Conservation (phyloP, 2,797 vertebrate genomes). For the Periparus ater region DNA sequence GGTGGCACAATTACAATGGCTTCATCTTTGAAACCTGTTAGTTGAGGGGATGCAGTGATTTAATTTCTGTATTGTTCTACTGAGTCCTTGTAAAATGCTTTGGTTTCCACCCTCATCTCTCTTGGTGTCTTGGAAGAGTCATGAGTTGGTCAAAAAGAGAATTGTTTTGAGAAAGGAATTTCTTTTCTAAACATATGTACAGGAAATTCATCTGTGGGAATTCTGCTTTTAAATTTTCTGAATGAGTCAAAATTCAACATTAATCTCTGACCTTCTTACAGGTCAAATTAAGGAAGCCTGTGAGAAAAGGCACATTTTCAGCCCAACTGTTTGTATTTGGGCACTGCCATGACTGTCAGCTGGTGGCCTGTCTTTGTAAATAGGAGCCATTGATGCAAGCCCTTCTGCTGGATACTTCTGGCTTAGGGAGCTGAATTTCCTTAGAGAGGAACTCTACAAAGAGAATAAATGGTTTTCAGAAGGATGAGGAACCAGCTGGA, state of each 20-base stretch:
- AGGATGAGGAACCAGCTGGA: not conserved
- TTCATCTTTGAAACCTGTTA: not conserved
- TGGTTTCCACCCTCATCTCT: not conserved
- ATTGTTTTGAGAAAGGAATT: not conserved
- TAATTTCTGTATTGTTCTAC: not conserved
- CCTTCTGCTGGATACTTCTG: not conserved
- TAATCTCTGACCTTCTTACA: not conserved
- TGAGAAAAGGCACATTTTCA: not conserved
- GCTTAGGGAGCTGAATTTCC: not conserved
- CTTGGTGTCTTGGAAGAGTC: not conserved
- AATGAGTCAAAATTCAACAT: not conserved
- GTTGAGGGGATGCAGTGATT: not conserved
- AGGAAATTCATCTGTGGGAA: not conserved
- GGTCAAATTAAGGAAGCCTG: not conserved
- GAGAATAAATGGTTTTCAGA: not conserved
- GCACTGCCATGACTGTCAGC: not conserved
- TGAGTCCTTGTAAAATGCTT: not conserved
- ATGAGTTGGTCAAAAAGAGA: not conserved
- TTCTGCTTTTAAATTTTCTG: not conserved
- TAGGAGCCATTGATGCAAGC: not conserved
- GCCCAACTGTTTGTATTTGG: not conserved
- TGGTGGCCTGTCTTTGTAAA: not conserved
- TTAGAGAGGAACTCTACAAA: not conserved
- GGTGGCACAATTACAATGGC: not conserved
- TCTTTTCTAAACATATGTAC: accelerated